Evolutionary conservation across 2,113 vertebrate species (phyloP).

Genomic region (Halcyon malimbica): DNA sequence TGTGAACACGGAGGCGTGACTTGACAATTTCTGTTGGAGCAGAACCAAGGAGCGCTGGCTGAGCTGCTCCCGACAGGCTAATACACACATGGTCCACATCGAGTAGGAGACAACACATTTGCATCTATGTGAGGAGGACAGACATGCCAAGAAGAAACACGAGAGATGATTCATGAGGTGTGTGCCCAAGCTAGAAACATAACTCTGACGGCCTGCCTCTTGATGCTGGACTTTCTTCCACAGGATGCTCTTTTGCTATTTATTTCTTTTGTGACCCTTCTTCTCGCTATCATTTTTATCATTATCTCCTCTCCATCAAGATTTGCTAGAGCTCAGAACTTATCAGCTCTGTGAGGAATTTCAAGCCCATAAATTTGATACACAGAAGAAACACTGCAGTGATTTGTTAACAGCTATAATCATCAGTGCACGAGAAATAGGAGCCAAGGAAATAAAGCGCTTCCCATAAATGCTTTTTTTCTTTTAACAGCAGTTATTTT

Average conservation of each 20-base stretch:
- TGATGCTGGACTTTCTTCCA: neutral
- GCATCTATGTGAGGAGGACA: neutral
- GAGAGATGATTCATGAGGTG: neutral
- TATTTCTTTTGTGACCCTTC: neutral
- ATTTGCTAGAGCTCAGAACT: neutral
- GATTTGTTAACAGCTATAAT: neutral
- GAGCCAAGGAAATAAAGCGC: neutral
- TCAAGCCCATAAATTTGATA: neutral
- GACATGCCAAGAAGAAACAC: neutral
- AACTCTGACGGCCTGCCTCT: neutral
- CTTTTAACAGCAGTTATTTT: neutral
- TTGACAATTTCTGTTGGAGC: neutral
- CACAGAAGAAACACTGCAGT: neutral
- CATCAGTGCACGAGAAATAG: neutral
- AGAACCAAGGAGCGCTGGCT: neutral
- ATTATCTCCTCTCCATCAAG: neutral
- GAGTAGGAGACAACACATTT: neutral
- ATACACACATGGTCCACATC: neutral
- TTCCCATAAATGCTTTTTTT: neutral
- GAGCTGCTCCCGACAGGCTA: neutral
- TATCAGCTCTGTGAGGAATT: neutral
- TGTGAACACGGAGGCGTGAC: neutral
- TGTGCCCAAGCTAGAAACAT: neutral
- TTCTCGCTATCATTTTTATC: neutral
- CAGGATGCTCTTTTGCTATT: neutral